phyloP scores from a whole-genome alignment of 2,888 invertebrate genomes.

The Cantharis rufa region DNA sequence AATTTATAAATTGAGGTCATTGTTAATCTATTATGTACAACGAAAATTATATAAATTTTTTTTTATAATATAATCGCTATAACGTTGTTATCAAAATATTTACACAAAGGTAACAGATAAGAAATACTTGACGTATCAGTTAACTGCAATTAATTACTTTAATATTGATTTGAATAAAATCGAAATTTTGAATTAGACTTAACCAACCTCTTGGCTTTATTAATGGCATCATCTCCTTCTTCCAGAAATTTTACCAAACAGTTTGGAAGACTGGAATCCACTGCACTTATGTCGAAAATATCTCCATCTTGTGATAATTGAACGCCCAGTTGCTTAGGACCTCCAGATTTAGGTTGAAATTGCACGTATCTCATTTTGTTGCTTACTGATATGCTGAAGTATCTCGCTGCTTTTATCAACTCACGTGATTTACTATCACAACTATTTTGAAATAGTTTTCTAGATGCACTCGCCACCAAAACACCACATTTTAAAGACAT shows the following conservation, averaged over 20 bases:
- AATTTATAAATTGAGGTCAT: background rate
- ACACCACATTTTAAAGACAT: background rate
- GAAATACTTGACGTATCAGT: background rate
- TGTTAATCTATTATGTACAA: background rate
- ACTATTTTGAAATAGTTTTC: conserved; percentile 3
- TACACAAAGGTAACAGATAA: background rate
- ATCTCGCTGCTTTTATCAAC: conserved; percentile 25
- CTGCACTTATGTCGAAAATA: conserved; percentile 66
- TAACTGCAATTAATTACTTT: background rate
- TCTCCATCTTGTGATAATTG: conserved; percentile 63
- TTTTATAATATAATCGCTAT: background rate
- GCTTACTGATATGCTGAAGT: conserved; percentile 43
- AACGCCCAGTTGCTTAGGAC: conserved; percentile 68
- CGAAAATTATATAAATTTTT: background rate
- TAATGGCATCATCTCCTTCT: conserved; percentile 56
- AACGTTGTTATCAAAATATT: background rate
- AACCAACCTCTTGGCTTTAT: conserved; percentile 61
- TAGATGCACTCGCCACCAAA: conserved; percentile 11
- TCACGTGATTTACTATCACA: background rate
- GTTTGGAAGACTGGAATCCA: conserved; percentile 62
- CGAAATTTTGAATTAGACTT: background rate
- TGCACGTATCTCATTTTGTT: conserved; percentile 73
- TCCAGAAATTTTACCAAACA: conserved; percentile 61
- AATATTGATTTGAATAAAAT: background rate
- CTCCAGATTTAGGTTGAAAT: conserved; percentile 64